Conservation (phyloP, 2,113 vertebrate genomes). For the Pollimyrus isidori region DNA sequence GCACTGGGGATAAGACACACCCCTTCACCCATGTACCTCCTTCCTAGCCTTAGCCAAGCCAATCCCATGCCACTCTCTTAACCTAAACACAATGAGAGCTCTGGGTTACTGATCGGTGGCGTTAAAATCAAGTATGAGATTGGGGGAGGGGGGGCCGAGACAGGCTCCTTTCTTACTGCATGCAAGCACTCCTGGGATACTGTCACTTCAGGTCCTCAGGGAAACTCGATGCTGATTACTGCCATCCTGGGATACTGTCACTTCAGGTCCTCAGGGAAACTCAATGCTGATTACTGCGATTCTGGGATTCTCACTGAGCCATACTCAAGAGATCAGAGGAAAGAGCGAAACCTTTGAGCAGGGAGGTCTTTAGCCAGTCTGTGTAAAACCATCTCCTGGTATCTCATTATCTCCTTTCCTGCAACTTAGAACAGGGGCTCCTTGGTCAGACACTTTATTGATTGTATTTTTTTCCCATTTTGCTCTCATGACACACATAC, state of each 20-base stretch:
- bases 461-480: background rate
- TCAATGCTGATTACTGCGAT: background rate
- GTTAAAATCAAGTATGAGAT: background rate
- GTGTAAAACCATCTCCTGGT: background rate
- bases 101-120: background rate
- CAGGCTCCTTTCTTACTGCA: background rate
- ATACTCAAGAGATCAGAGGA: background rate
- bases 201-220: background rate
- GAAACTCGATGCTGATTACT: background rate
- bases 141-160: background rate
- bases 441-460: background rate
- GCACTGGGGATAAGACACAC: background rate
- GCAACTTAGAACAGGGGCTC: background rate
- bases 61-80: background rate
- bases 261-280: background rate
- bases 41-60: background rate
- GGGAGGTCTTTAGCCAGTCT: background rate
- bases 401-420: background rate
- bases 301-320: background rate
- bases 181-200: background rate
- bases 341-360: background rate
- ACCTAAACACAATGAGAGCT: background rate
- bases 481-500: background rate
- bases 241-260: background rate
- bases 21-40: background rate